Percentiles rank a stretch among this genome's conserved stretches.
Evolutionary conservation across 2,797 vertebrate genomes (phyloP).

Genomic region (Sylvia borin): DNA sequence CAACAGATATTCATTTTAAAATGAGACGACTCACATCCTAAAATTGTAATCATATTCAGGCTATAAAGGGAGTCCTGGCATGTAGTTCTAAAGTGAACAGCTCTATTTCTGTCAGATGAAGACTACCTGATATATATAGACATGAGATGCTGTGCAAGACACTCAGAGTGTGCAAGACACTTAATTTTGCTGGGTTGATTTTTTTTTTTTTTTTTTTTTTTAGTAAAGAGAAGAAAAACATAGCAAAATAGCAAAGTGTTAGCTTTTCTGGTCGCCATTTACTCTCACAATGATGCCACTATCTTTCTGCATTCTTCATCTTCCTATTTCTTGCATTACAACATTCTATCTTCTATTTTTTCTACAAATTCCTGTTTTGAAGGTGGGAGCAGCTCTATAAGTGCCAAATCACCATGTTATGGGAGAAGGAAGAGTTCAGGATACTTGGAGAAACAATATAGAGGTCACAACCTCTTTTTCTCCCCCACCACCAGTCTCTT

Average conservation of each 20-base stretch:
- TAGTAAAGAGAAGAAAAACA: background rate
- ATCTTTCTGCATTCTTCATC: background rate
- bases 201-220: background rate
- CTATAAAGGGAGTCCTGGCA: background rate
- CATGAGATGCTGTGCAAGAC: background rate
- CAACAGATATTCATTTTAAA: background rate
- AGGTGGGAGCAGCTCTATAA: background rate
- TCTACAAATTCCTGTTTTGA: background rate
- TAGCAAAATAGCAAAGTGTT: background rate
- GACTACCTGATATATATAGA: background rate
- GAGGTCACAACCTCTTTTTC: background rate
- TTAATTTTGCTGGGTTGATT: background rate
- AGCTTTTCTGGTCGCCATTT: background rate
- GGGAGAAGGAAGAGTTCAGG: background rate
- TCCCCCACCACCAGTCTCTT: fast-evolving
- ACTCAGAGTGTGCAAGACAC: background rate
- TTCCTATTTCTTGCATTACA: background rate
- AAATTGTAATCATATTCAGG: background rate
- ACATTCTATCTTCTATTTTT: background rate
- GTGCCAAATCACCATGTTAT: background rate
- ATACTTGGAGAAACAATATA: background rate
- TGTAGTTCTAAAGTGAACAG: background rate
- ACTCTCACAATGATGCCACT: background rate
- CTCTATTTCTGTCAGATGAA: background rate
- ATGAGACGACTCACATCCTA: background rate